Conservation (phyloP, 2,113 vertebrate genomes). For the Cyphomyrus discorhynchus region DNA sequence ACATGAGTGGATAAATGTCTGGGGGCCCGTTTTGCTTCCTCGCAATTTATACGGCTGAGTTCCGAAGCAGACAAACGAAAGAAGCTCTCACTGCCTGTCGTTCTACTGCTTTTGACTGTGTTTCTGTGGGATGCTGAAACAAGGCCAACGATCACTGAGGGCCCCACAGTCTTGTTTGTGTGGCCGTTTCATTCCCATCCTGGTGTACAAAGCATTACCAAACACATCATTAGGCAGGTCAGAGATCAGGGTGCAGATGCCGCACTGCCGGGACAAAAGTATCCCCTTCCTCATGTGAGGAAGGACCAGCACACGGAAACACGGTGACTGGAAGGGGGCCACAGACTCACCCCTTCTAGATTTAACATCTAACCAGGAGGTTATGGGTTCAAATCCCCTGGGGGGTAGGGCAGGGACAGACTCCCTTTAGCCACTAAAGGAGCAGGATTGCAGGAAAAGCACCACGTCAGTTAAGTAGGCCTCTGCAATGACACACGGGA, state of each 20-base stretch:
- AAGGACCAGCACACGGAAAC: not conserved
- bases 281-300: not conserved
- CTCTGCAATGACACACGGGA: not conserved
- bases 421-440: not conserved
- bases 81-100: not conserved
- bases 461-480: not conserved
- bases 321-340: not conserved
- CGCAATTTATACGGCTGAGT: not conserved
- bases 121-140: not conserved
- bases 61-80: not conserved
- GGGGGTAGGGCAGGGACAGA: not conserved
- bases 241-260: not conserved
- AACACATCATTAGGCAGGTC: constrained; percentile 20
- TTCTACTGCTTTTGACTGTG: not conserved
- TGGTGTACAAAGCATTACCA: constrained; percentile 12
- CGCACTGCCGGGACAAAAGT: not conserved
- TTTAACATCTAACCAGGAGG: not conserved
- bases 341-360: not conserved
- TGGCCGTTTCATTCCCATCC: constrained; percentile 13
- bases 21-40: not conserved
- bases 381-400: not conserved
- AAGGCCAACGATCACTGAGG: not conserved
- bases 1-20: not conserved
- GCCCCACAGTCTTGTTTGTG: constrained; percentile 10
- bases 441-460: not conserved